Percentiles rank a stretch among this genome's conserved stretches.
Conservation (phyloP, 2,888 invertebrate genomes). For the Eilema griseolum region DNA sequence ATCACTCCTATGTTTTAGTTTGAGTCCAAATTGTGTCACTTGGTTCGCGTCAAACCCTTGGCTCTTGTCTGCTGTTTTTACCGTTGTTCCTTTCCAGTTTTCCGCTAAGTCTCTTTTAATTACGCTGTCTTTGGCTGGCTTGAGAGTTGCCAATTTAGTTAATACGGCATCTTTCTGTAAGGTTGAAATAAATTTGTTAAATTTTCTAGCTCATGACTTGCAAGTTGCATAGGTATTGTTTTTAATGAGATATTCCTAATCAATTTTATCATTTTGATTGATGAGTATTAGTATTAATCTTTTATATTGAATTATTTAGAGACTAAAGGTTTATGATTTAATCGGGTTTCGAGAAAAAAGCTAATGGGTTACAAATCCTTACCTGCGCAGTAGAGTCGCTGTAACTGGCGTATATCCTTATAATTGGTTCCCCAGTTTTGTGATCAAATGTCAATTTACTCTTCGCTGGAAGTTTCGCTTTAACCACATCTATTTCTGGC, state of each 20-base stretch:
- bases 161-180: constrained; percentile 75
- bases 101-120: constrained; percentile 63
- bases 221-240: no score
- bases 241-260: no score
- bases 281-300: not conserved
- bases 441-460: constrained; percentile 80
- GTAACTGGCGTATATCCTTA: constrained; percentile 86
- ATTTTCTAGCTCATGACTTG: not conserved
- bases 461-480: constrained; percentile 79
- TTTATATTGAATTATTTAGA: not conserved
- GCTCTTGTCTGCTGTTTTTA: constrained; percentile 64
- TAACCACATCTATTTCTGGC: constrained; percentile 68
- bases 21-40: constrained; percentile 75
- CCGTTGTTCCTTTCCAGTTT: constrained; percentile 65
- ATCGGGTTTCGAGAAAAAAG: not conserved
- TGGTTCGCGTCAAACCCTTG: constrained; percentile 67
- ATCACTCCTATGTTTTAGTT: constrained; percentile 74
- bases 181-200: not conserved
- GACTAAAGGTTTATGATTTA: no score
- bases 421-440: constrained; percentile 80
- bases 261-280: not conserved
- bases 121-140: constrained; percentile 62
- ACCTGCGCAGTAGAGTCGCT: constrained; percentile 74
- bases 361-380: constrained; percentile 21
- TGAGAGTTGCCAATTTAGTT: constrained; percentile 68